Percentiles rank a stretch among this genome's conserved stretches.
Conservation (phyloP, 2,113 vertebrate genomes). For the Poecilia latipinna region DNA sequence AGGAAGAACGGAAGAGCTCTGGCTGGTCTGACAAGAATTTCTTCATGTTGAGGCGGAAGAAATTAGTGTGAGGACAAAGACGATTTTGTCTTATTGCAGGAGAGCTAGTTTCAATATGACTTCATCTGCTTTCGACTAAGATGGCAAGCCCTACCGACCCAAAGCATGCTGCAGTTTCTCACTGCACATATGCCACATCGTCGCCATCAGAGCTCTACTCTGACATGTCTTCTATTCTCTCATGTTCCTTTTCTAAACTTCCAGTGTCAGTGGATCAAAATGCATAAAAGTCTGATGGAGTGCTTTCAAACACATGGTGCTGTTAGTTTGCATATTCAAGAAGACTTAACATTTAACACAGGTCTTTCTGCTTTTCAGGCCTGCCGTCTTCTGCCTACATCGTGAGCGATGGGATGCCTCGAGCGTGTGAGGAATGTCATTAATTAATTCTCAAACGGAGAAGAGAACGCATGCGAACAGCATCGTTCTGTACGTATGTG, state of each 20-base stretch:
- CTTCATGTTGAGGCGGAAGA: background rate
- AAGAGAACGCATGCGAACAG: too few relatives aligned
- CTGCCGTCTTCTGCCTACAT: too few relatives aligned
- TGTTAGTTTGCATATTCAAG: too few relatives aligned
- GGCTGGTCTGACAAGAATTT: background rate
- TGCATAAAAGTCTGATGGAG: conserved; percentile 25
- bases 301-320: conserved; percentile 51
- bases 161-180: background rate
- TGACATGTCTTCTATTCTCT: conserved; percentile 11
- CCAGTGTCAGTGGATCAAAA: conserved; percentile 36
- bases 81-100: too few relatives aligned
- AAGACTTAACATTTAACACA: background rate
- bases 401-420: too few relatives aligned
- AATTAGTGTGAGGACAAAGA: background rate
- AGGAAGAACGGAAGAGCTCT: background rate
- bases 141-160: background rate
- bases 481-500: too few relatives aligned
- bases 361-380: background rate
- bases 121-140: background rate
- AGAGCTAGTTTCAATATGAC: background rate
- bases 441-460: too few relatives aligned
- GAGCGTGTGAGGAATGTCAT: too few relatives aligned
- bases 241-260: background rate
- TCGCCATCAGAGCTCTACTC: background rate
- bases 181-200: background rate